phyloP scores from a whole-genome alignment of 1,140 invertebrate genomes.

The Triops cancriformis region DNA sequence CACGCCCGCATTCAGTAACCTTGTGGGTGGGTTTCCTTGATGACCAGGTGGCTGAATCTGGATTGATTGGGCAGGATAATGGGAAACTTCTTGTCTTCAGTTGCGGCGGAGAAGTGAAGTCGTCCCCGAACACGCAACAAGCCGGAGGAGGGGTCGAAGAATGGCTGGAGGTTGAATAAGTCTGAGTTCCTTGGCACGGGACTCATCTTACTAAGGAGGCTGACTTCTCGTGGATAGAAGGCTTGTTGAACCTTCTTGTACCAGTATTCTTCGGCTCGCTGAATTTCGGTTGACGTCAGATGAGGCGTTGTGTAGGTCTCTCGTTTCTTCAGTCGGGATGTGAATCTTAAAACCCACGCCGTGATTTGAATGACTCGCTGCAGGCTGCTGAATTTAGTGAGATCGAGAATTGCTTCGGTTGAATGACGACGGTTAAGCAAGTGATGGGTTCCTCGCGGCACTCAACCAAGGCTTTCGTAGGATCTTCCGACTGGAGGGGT shows the following conservation, averaged over 20 bases:
- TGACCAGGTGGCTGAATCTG: not conserved
- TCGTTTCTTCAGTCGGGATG: not conserved
- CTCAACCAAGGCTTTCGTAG: not conserved
- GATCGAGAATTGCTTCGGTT: not conserved
- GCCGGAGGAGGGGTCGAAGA: too few species aligned
- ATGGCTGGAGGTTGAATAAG: too few species aligned
- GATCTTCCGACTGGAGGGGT: too few species aligned
- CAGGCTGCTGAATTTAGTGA: not conserved
- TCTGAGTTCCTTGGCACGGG: too few species aligned
- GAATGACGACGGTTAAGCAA: not conserved
- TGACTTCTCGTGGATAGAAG: too few species aligned
- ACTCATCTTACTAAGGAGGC: too few species aligned
- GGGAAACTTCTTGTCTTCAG: not conserved
- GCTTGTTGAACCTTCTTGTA: too few species aligned
- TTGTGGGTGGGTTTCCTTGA: not conserved
- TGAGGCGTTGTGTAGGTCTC: not conserved
- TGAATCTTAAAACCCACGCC: not conserved
- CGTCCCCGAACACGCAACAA: not conserved
- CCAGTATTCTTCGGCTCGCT: too few species aligned
- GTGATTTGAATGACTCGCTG: not conserved
- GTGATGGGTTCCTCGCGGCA: too few species aligned
- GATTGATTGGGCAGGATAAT: not conserved
- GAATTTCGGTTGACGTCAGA: not conserved
- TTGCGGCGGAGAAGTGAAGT: not conserved
- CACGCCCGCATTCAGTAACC: not conserved